These are phyloP conservation scores for Volucella bombylans DNA, from an alignment of 2,888 invertebrate genomes.

Conservation along the genomic window DNA sequence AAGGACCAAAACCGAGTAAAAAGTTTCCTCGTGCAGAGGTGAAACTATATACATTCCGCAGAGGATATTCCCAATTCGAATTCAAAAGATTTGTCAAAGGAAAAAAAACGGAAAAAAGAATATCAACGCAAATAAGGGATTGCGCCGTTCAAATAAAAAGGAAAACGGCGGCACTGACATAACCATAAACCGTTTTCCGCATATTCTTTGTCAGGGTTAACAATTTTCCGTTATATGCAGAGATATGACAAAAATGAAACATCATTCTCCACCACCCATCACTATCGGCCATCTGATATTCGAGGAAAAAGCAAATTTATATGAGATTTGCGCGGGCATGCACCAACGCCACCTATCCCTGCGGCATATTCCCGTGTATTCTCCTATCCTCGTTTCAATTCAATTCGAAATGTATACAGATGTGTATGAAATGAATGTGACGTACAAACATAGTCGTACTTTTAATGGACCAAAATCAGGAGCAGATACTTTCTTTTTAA, in stretches of 20 bases:
- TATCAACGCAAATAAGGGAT: no score
- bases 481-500: slow-evolving; percentile 43
- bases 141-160: no score
- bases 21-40: background rate
- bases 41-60: slow-evolving; percentile 1
- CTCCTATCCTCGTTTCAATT: slow-evolving; percentile 18
- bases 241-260: slow-evolving; percentile 35
- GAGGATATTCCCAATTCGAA: slow-evolving; percentile 19
- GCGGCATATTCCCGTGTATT: slow-evolving; percentile 26
- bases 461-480: slow-evolving; percentile 59
- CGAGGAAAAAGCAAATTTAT: slow-evolving; percentile 4
- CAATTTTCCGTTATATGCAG: slow-evolving; percentile 49
- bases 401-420: slow-evolving; percentile 6
- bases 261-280: background rate
- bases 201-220: slow-evolving; percentile 39
- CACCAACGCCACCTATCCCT: slow-evolving; percentile 47
- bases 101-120: background rate
- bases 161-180: no score
- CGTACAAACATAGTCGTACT: slow-evolving; percentile 6
- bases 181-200: slow-evolving; percentile 40
- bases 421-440: no score
- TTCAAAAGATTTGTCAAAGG: slow-evolving; percentile 37
- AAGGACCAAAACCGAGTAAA: no score
- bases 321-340: slow-evolving; percentile 29
- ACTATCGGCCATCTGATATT: background rate